phyloP scores from a whole-genome alignment of 2,888 invertebrate species.

The Epistrophe eligans region DNA sequence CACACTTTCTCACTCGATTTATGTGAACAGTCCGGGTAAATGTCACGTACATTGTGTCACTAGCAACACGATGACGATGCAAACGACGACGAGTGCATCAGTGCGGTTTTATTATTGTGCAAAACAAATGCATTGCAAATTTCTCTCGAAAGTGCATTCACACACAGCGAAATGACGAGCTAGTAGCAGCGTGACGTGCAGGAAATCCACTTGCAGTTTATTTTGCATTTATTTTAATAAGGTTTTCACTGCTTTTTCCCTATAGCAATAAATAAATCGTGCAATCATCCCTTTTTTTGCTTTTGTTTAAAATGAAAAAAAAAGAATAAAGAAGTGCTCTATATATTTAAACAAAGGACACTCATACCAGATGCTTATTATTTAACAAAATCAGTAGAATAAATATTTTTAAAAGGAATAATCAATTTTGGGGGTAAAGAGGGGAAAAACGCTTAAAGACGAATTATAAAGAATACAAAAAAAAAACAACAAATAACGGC shows the following conservation, averaged over 20 bases:
- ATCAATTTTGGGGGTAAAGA: constrained; percentile 3
- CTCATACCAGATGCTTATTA: constrained; percentile 49
- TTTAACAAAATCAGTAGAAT: constrained; percentile 48
- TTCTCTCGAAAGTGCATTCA: constrained; percentile 69
- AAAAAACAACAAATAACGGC: constrained; percentile 56
- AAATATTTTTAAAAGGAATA: constrained; percentile 28
- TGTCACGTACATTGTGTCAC: constrained; percentile 64
- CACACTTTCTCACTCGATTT: constrained; percentile 56
- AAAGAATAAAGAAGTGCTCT: neutral
- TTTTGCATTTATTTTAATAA: constrained; percentile 53
- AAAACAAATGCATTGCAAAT: constrained; percentile 2
- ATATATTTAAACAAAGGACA: constrained; percentile 58
- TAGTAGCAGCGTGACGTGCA: neutral
- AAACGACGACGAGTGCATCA: neutral
- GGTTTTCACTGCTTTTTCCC: constrained; percentile 39
- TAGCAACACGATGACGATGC: neutral
- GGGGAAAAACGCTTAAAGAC: constrained; percentile 36
- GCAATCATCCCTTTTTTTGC: constrained; percentile 39
- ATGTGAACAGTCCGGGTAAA: constrained; percentile 43
- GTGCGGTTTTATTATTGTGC: constrained; percentile 1
- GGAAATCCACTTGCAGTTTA: constrained; percentile 33
- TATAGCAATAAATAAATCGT: constrained; percentile 23
- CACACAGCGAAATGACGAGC: constrained; percentile 60
- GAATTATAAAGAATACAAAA: constrained; percentile 35
- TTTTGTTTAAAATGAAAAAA: neutral